These are phyloP conservation scores for Dinothrombium tinctorium DNA, from an alignment of 1,140 invertebrate species.

Conservation along the genomic window DNA sequence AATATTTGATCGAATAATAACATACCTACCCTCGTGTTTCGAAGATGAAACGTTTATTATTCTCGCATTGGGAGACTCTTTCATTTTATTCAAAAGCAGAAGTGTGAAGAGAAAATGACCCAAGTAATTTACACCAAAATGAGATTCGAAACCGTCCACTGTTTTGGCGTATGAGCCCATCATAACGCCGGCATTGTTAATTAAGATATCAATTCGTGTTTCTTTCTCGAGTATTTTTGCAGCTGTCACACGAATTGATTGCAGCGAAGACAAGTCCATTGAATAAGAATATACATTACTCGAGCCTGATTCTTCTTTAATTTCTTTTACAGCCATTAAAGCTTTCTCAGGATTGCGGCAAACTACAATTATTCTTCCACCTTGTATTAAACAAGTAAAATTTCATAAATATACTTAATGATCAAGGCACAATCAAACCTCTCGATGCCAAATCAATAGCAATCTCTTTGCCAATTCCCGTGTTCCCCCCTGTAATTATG, in stretches of 20 bases:
- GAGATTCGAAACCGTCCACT: slow-evolving; percentile 15
- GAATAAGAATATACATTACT: too few relatives aligned
- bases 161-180: slow-evolving; percentile 12
- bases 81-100: slow-evolving; percentile 30
- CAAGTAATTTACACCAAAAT: slow-evolving; percentile 16
- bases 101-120: slow-evolving; percentile 15
- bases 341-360: too few relatives aligned
- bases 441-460: too few relatives aligned
- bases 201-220: slow-evolving; percentile 39
- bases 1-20: neutral
- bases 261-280: slow-evolving; percentile 50
- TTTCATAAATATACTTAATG: too few relatives aligned
- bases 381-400: too few relatives aligned
- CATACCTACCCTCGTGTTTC: neutral
- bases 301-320: too few relatives aligned
- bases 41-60: too few relatives aligned
- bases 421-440: too few relatives aligned
- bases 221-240: slow-evolving; percentile 20
- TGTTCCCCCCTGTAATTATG: too few relatives aligned
- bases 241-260: slow-evolving; percentile 48
- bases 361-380: too few relatives aligned
- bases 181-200: slow-evolving; percentile 59
- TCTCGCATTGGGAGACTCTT: slow-evolving; percentile 14
- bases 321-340: too few relatives aligned
- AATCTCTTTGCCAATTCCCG: too few relatives aligned